Evolutionary conservation across 1,140 invertebrate genomes (phyloP), one percentile per base, ranked within the genome.

Genomic region (Bombus superbus): DNA sequence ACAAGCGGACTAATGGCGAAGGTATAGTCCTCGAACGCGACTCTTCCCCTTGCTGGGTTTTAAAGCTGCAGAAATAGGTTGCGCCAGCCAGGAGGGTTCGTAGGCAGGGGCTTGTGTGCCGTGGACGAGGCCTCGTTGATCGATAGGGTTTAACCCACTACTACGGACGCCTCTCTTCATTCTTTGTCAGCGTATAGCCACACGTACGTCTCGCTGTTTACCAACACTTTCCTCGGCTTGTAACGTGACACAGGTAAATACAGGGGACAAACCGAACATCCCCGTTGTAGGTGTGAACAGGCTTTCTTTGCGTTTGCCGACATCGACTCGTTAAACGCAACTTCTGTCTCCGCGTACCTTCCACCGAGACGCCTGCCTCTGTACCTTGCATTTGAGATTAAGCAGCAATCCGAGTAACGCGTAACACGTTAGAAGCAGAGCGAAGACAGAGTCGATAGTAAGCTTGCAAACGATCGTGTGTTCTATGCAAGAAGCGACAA

Each of bases 61-160:
- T 83, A 91, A 89, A 90, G 86, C 89, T 90, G 89, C 83, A 90
- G 88, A 90, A 90, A 90, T 90, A 90, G 88, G 88, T 85, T 88
- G 83, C 74, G 84, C 66, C 59, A 64, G 66, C 47, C 69, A 78
- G 85, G 75, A 69, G 80, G 79, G 80, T 80, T 83, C 75, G 80
- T 59, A 74, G 79, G 76, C 38, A 76, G 85, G 47, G 66, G 81
- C 72, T 89, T 71, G 83, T 81, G 85, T 89, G 77, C 87, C 88
- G 89, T 90, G 82, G 83, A 90, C 86, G 88, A 90, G 88, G 88
- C 88, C 85, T 85, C 81, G 86, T 62, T 90, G 89, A 90, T 90
- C 89, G 89, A 90, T 90, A 90, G 88, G 80, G 86, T 90, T 71
- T 90, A 89, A 90, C 89, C 86, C 77, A 68, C 89, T 79, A 80